Base-by-base conservation (phyloP, 2,888 invertebrate genomes). In the Rotaria macrura region DNA sequence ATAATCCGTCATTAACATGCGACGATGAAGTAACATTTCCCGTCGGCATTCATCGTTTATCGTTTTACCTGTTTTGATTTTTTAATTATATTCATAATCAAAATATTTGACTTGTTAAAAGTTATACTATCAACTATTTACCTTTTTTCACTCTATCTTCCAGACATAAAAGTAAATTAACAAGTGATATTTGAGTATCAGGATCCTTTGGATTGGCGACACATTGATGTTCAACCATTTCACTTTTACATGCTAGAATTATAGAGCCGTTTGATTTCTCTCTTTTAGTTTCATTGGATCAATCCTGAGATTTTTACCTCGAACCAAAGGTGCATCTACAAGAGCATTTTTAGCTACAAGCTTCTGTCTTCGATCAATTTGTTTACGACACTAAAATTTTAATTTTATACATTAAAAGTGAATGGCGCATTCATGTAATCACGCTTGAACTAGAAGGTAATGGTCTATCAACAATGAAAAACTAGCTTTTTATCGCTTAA, bases 1-100 rank as follows among this genome's bases (percentile, higher is more conserved):
- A 90, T 95, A 97, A 91, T 98, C 97, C 89, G 95, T 94, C 94
- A 98, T 94, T 29, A 99, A 92, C 87, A 95, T 94, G 90, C 94
- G 94, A 38, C 98, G 93, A 90, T 98, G 96, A 89, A 95, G 95
- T 87, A 94, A 93, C 93, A 99, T 94, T 92, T 98, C 97, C 38
- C 93, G 93, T 85, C 94, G 93, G 90, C 98, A 99, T 88, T 95
- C 94, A 0, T 93, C 91, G 23, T 93, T 93, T n/a, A 96, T 92
- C 90, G 93, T 94, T 85, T 93, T 89, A n/a, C 90, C 90, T 90
- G 23, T 2, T 47, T 47, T 47, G 52, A 0, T 52, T 23, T 52
- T 52, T 52, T 52, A 47, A 47, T 12, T 47, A 47, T 47, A 47
- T 5, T 52, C 20, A 52, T n/a, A 7, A 52, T 52, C 4, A 23